Conservation (phyloP, 2,113 vertebrate species). For the Lepus americanus region DNA sequence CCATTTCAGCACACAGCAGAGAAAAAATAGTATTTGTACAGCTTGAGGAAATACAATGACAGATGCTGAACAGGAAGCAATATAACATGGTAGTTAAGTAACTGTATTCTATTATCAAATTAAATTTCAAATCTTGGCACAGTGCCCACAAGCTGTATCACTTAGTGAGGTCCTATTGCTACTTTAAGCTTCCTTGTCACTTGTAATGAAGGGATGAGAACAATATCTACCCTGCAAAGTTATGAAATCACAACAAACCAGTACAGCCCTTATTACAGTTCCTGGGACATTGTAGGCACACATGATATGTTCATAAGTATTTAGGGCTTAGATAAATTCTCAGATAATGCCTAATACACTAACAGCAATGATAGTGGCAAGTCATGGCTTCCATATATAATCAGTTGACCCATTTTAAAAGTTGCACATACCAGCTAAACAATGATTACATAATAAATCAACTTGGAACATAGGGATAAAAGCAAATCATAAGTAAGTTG, state of each 20-base stretch:
- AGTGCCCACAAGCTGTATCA: not conserved
- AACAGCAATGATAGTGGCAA: not conserved
- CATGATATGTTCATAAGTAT: not conserved
- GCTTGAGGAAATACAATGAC: constrained; percentile 52
- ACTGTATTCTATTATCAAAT: constrained; percentile 53
- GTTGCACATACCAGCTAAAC: not conserved
- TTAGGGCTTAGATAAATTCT: constrained; percentile 1
- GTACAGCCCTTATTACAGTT: not conserved
- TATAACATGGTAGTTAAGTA: constrained; percentile 36
- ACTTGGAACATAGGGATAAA: constrained; percentile 21
- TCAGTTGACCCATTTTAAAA: constrained; percentile 4
- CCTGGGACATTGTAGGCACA: not conserved
- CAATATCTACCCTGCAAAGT: not conserved
- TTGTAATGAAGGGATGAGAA: not conserved
- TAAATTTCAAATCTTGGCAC: constrained; percentile 61
- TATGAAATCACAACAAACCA: not conserved
- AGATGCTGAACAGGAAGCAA: constrained; percentile 71
- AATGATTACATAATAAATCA: not conserved
- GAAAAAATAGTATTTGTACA: constrained; percentile 25
- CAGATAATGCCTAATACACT: not conserved
- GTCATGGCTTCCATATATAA: not conserved
- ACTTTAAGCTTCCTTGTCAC: constrained; percentile 38
- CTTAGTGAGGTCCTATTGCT: constrained; percentile 23
- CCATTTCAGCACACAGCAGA: not conserved
- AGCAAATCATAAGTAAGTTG: constrained; percentile 2